These are phyloP conservation scores for Cheilosia scutellata DNA, from an alignment of 2,888 invertebrate genomes.

Conservation along the genomic window DNA sequence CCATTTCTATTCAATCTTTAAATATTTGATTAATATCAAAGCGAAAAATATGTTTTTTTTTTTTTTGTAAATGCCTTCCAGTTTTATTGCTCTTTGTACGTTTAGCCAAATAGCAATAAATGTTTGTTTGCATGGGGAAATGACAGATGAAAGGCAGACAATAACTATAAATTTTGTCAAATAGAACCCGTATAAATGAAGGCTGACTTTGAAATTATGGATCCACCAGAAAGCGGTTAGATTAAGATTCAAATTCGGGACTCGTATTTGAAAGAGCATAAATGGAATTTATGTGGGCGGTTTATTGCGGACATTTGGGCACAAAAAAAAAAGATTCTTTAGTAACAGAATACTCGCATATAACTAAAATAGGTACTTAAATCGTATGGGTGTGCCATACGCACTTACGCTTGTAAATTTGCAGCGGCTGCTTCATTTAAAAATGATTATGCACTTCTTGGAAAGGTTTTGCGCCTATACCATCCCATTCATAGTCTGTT, in stretches of 20 bases:
- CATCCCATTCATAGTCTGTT: no score
- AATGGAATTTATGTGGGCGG: background rate
- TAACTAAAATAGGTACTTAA: no score
- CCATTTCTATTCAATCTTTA: slow-evolving; percentile 63
- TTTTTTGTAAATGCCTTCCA: slow-evolving; percentile 16
- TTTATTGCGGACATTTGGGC: background rate
- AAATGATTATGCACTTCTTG: no score
- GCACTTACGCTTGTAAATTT: no score
- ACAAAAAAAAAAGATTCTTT: no score
- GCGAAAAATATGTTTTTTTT: slow-evolving; percentile 41
- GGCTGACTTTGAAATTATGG: background rate
- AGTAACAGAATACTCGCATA: no score
- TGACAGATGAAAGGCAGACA: background rate
- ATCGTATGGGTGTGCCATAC: no score
- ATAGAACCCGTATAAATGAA: background rate
- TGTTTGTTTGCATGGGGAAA: slow-evolving; percentile 3
- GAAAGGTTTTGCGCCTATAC: no score
- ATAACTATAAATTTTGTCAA: slow-evolving; percentile 42
- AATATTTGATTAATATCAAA: slow-evolving; percentile 70
- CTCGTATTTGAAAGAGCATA: slow-evolving; percentile 4
- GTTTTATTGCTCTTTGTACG: slow-evolving; percentile 36
- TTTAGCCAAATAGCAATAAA: slow-evolving; percentile 52
- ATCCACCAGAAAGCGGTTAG: background rate
- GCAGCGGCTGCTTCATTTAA: no score
- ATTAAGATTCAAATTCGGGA: slow-evolving; percentile 16